Evolutionary conservation across 2,888 invertebrate species (phyloP).

Genomic region (Tenthredo livida): DNA sequence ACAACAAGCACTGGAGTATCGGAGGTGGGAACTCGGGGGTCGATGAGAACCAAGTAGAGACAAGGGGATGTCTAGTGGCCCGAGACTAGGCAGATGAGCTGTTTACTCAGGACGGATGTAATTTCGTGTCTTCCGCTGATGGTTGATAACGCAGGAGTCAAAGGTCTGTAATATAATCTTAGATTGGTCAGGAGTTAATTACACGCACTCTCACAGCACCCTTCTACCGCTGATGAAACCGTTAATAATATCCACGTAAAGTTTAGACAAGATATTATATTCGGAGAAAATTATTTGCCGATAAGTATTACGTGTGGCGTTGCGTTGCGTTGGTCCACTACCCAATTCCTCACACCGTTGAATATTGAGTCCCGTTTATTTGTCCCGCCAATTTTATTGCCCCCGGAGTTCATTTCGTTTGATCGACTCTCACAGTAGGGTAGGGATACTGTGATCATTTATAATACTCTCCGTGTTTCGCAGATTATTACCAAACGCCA

Average conservation of each 20-base stretch:
- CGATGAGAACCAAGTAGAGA: constrained; percentile 14
- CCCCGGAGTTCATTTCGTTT: not conserved
- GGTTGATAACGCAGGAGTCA: constrained; percentile 57
- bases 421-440: not conserved
- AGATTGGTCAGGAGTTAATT: not conserved
- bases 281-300: not conserved
- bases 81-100: constrained; percentile 57
- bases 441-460: not conserved
- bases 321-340: not conserved
- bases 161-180: not conserved
- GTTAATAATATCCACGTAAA: not conserved
- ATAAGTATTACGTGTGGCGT: not conserved
- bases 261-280: not conserved
- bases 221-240: not conserved
- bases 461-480: not conserved
- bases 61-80: not conserved
- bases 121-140: constrained; percentile 61
- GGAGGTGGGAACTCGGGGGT: constrained; percentile 15
- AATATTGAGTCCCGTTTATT: not conserved
- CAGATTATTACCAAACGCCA: not conserved
- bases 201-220: not conserved
- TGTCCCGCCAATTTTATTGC: not conserved
- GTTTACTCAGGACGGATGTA: constrained; percentile 66
- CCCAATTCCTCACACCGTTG: not conserved
- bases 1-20: not conserved